Base-by-base conservation (phyloP, 2,888 invertebrate genomes). In the Lasiommata megera region DNA sequence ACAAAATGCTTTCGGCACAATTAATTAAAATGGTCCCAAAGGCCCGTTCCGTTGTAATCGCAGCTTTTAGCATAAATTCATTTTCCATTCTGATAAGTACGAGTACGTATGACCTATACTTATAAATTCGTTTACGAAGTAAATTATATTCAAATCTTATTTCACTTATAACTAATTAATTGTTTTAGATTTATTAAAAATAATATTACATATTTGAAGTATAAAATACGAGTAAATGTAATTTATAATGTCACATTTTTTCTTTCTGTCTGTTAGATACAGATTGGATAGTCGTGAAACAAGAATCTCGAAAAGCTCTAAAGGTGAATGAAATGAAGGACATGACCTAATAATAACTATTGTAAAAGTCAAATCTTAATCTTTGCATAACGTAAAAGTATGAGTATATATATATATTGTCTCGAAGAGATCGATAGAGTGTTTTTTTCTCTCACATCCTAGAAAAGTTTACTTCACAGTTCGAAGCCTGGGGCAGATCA, bases 21-120 rank as follows among this genome's bases (percentile, higher is more conserved):
- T 23, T 28, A 44, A 44, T 44, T 28, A 28, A 44, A 40, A 17
- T 17, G 8, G 3, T 14, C 28, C 44, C 28, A 8, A 28, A 12
- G 7, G 28, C 6, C 44, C 12, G 17, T 23, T 41, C 18, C 17
- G 17, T 12, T 8, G 28, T 43, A 14, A 43, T 43, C 23, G 23
- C 12, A 28, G 43, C 43, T 18, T 41, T 41, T 41, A 43, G 12
- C n/a, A 28, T 28, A 43, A 43, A 43, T 43, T 43, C 23, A 43
- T 43, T 43, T 28, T 43, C 43, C 43, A 43, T 23, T 28, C 28
- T 43, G 43, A 28, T 41, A 37, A 37, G n/a, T 12, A 12, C n/a
- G 23, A 23, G 2, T 3, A 5, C 23, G 23, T n/a, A n/a, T n/a
- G n/a, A n/a, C 23, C 23, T 37, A 28, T 28, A 43, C 28, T 43